Evolutionary conservation across 1,140 invertebrate species (phyloP).

Genomic region (Drosophila nigromelanica): DNA sequence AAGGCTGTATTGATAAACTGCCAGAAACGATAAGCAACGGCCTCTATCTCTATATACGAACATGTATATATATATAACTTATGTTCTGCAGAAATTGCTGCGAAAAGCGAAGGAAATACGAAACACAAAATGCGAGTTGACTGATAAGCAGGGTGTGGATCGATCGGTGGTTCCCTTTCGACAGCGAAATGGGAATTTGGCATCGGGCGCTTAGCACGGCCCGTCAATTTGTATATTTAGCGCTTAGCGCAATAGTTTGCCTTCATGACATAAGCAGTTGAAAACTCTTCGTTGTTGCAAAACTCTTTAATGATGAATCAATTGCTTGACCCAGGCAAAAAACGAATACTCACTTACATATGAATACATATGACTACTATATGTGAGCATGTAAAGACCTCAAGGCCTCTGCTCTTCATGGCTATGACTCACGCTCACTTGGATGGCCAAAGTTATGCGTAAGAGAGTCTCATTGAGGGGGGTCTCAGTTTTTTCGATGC

Average conservation of each 20-base stretch:
- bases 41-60: background rate
- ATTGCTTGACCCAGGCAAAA: conserved; percentile 51
- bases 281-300: conserved; percentile 33
- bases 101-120: conserved; percentile 24
- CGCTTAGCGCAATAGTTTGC: conserved; percentile 11
- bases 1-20: conserved; percentile 70
- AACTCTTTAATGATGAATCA: conserved; percentile 61
- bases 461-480: background rate
- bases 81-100: conserved; percentile 48
- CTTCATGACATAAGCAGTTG: conserved; percentile 65
- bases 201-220: no score
- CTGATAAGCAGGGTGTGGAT: conserved; percentile 21
- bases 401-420: conserved; percentile 17
- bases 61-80: conserved; percentile 31
- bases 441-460: background rate
- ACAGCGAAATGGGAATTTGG: conserved; percentile 1
- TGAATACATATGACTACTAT: background rate
- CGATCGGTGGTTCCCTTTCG: conserved; percentile 6
- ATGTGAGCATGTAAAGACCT: background rate
- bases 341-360: conserved; percentile 1
- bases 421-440: conserved; percentile 27
- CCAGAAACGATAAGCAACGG: conserved; percentile 59
- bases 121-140: conserved; percentile 16
- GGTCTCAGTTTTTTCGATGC: conserved; percentile 16
- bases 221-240: conserved; percentile 39